phyloP scores from a whole-genome alignment of 2,888 invertebrate species.

The Orchesella flavescens region DNA sequence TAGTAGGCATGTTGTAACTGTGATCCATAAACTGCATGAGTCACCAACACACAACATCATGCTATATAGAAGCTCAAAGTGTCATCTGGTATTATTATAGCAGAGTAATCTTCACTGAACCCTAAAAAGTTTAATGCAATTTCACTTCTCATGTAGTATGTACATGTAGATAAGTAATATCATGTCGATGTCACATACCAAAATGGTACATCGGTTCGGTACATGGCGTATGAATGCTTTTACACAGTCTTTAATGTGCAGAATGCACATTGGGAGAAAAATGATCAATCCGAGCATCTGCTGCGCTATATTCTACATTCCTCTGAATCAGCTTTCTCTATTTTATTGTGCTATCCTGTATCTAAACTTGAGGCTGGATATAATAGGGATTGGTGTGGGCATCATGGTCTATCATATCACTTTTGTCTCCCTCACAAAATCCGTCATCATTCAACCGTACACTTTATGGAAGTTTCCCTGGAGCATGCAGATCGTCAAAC shows the following conservation, averaged over 20 bases:
- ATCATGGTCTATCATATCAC: slow-evolving; percentile 42
- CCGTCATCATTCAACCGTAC: slow-evolving; percentile 50
- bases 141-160: neutral
- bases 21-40: slow-evolving; percentile 27
- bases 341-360: slow-evolving; percentile 36
- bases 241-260: no score
- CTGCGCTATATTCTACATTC: no score
- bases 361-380: no score
- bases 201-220: no score
- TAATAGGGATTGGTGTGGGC: slow-evolving; percentile 26
- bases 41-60: neutral
- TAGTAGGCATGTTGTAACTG: no score
- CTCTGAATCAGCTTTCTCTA: slow-evolving; percentile 4
- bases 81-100: neutral
- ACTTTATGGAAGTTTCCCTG: slow-evolving; percentile 25
- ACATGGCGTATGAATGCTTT: no score
- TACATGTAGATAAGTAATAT: neutral
- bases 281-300: no score
- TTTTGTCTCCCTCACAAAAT: slow-evolving; percentile 37
- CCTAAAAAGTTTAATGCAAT: slow-evolving; percentile 30
- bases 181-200: neutral
- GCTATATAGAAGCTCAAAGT: neutral
- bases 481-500: slow-evolving; percentile 27
- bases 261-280: no score
- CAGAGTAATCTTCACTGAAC: slow-evolving; percentile 12